phyloP scores from a whole-genome alignment of 2,888 invertebrate genomes.

The Plebejus anna region DNA sequence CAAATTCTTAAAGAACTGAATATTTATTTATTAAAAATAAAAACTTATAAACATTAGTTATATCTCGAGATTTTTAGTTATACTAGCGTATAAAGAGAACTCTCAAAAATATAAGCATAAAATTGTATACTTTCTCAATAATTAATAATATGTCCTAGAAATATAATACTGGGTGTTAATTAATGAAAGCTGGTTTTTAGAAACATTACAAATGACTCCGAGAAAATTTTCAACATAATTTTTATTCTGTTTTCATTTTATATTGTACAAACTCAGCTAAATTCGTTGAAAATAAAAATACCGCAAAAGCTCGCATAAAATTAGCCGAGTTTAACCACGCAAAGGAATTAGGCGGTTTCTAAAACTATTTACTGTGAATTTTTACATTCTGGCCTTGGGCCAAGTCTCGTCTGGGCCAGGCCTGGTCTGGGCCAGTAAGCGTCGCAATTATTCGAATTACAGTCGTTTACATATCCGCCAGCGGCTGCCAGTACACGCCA shows the following conservation, averaged over 20 bases:
- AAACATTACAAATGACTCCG: too few relatives aligned
- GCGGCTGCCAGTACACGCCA: constrained; percentile 8
- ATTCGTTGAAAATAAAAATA: background rate
- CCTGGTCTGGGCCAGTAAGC: constrained; percentile 14
- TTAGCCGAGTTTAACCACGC: constrained; percentile 8
- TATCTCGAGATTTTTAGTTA: too few relatives aligned
- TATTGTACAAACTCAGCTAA: background rate
- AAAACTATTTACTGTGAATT: constrained; percentile 27
- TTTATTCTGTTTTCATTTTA: background rate
- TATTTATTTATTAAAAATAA: too few relatives aligned
- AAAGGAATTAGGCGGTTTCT: constrained; percentile 23
- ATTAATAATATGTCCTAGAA: too few relatives aligned
- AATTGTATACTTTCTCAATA: too few relatives aligned
- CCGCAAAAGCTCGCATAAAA: background rate
- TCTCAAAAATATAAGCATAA: too few relatives aligned
- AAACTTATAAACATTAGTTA: too few relatives aligned
- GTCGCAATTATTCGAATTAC: constrained; percentile 31
- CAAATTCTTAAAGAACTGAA: too few relatives aligned
- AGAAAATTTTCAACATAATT: background rate
- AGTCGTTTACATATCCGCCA: constrained; percentile 32
- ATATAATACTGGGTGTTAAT: too few relatives aligned
- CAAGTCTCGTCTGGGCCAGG: constrained; percentile 13
- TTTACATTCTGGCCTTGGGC: constrained; percentile 19
- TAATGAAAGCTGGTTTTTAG: too few relatives aligned
- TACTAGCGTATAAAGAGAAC: too few relatives aligned